phyloP scores from a whole-genome alignment of 2,113 vertebrate species.

The Gallinago jamesoni region DNA sequence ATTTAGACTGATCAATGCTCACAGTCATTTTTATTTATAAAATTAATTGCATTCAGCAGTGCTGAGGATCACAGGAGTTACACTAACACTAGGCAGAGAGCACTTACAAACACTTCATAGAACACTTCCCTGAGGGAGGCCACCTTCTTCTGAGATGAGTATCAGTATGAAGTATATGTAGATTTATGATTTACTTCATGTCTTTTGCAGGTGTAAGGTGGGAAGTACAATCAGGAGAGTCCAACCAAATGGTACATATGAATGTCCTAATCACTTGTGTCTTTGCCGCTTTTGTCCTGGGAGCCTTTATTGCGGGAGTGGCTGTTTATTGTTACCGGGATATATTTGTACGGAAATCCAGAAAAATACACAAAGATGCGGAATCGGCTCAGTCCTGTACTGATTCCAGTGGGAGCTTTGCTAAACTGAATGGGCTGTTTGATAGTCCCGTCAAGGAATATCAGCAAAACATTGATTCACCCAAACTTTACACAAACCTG shows the following conservation, averaged over 20 bases:
- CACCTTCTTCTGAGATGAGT: not conserved
- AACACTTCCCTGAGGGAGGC: not conserved
- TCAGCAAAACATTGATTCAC: constrained; percentile 90
- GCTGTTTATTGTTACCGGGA: constrained; percentile 96
- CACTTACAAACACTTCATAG: not conserved
- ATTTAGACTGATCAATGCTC: not conserved
- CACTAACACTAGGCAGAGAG: not conserved
- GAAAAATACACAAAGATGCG: constrained; percentile 90
- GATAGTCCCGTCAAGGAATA: constrained; percentile 97
- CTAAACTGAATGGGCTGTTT: constrained; percentile 93
- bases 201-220: constrained; percentile 84
- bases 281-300: constrained; percentile 94
- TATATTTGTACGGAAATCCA: constrained; percentile 87
- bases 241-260: constrained; percentile 98
- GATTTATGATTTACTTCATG: constrained; percentile 15
- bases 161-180: not conserved
- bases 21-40: not conserved
- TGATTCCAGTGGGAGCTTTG: constrained; percentile 93
- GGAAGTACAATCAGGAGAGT: constrained; percentile 93
- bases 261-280: constrained; percentile 98
- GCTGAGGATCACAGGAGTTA: not conserved
- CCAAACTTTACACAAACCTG: constrained; percentile 94
- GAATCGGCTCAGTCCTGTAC: constrained; percentile 93
- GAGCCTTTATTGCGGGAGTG: constrained; percentile 93
- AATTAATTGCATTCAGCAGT: not conserved